These are phyloP conservation scores for Pollicipes pollicipes DNA, from an alignment of 1,140 invertebrate genomes.

Conservation along the genomic window DNA sequence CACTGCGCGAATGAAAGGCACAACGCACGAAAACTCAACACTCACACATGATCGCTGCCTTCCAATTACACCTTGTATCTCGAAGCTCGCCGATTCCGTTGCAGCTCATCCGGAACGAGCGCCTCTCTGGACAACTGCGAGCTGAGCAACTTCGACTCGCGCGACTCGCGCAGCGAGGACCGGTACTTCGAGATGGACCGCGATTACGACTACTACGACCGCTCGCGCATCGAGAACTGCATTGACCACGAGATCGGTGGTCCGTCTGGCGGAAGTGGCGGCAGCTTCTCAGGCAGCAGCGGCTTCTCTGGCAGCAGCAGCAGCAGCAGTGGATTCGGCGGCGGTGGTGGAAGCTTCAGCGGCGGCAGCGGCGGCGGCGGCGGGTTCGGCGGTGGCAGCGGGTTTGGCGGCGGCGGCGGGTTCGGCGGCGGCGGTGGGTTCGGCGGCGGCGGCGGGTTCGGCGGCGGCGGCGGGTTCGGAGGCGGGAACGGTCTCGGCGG, in stretches of 20 bases:
- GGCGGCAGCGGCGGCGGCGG: too few species aligned
- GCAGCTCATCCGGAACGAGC: too few species aligned
- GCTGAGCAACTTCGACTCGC: conserved; percentile 62
- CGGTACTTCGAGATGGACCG: conserved; percentile 61
- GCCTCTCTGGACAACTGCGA: conserved; percentile 69
- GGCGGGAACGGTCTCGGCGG: too few species aligned
- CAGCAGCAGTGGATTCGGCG: neutral
- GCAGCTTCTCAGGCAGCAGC: conserved; percentile 7
- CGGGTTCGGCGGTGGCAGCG: neutral
- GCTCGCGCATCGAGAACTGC: conserved; percentile 25
- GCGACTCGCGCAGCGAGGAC: conserved; percentile 65
- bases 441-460: too few species aligned
- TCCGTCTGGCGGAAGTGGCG: neutral
- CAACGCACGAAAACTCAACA: too few species aligned
- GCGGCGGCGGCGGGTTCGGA: too few species aligned
- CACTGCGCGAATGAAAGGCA: too few species aligned
- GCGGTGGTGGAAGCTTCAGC: too few species aligned
- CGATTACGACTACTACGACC: conserved; percentile 73
- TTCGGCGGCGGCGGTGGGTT: too few species aligned
- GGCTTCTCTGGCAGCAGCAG: neutral
- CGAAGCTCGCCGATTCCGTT: too few species aligned
- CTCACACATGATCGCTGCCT: too few species aligned
- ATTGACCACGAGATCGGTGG: neutral
- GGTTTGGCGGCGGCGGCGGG: neutral
- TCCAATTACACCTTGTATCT: too few species aligned